These are phyloP conservation scores for Pristis pectinata DNA, from an alignment of 2,797 vertebrate species.

Conservation along the genomic window DNA sequence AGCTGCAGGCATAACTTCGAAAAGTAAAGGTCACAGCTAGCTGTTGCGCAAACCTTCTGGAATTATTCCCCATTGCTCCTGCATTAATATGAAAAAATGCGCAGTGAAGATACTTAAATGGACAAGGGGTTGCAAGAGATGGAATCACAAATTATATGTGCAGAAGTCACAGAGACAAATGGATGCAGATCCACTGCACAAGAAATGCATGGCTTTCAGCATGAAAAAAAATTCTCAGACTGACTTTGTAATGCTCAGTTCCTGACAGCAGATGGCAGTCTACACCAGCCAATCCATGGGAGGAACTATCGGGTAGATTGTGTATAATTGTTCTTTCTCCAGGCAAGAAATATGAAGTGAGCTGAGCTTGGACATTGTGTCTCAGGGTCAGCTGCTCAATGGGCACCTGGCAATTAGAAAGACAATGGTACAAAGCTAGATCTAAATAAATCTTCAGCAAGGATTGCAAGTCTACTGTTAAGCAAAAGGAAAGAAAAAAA, in stretches of 20 bases:
- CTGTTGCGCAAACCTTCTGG: too few species aligned
- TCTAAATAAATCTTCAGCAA: not conserved
- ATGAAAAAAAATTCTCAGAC: not conserved
- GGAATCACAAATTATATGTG: too few species aligned
- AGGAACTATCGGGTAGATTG: not conserved
- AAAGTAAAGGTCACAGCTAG: too few species aligned
- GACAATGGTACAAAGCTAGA: not conserved
- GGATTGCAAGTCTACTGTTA: not conserved
- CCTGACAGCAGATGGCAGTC: slow-evolving; percentile 1
- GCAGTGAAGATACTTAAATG: too few species aligned
- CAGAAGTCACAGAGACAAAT: too few species aligned
- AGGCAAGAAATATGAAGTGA: not conserved
- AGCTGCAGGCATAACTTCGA: too few species aligned
- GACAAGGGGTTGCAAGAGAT: too few species aligned
- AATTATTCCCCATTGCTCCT: too few species aligned
- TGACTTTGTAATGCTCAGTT: not conserved
- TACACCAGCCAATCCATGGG: not conserved
- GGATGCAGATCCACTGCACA: too few species aligned
- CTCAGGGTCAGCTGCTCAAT: not conserved
- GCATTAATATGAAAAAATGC: too few species aligned
- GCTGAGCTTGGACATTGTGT: not conserved
- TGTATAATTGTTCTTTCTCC: not conserved
- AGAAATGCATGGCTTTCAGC: too few species aligned
- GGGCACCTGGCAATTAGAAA: not conserved
- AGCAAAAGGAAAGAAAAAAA: not conserved